Evolutionary conservation across 2,888 invertebrate genomes (phyloP).

Genomic region (Macrophya alboannulata): DNA sequence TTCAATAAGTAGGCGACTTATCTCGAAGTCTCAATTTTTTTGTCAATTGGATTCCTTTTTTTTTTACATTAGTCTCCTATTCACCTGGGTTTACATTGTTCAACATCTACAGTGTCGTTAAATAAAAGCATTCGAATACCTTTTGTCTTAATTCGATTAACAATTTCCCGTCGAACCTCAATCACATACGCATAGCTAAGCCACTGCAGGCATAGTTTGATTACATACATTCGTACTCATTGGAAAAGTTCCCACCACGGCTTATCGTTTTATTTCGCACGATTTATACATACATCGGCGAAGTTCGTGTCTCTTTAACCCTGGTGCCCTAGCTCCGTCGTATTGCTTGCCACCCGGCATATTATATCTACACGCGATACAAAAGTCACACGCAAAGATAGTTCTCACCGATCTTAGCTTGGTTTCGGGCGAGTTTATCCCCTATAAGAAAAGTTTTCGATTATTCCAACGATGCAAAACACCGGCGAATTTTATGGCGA

Average conservation of each 20-base stretch:
- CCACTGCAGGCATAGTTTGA: background rate
- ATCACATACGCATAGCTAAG: background rate
- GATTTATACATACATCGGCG: background rate
- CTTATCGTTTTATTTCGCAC: background rate
- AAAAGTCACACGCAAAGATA: background rate
- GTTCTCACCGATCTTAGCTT: background rate
- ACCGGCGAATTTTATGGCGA: too few species aligned
- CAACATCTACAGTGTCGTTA: background rate
- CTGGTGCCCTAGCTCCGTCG: background rate
- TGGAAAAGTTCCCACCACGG: background rate
- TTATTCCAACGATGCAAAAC: background rate
- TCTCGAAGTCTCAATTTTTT: background rate
- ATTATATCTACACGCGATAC: background rate
- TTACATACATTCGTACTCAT: background rate
- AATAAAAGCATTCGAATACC: background rate
- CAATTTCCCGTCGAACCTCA: background rate
- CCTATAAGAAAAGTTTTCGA: background rate
- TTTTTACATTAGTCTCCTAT: background rate
- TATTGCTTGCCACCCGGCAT: background rate
- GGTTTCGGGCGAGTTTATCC: background rate
- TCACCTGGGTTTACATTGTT: background rate
- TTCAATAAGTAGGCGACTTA: background rate
- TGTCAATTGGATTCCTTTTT: background rate
- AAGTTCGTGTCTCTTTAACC: background rate
- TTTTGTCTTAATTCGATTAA: background rate